Conservation (phyloP, 2,797 vertebrate species). For the Diplodus sargus region DNA sequence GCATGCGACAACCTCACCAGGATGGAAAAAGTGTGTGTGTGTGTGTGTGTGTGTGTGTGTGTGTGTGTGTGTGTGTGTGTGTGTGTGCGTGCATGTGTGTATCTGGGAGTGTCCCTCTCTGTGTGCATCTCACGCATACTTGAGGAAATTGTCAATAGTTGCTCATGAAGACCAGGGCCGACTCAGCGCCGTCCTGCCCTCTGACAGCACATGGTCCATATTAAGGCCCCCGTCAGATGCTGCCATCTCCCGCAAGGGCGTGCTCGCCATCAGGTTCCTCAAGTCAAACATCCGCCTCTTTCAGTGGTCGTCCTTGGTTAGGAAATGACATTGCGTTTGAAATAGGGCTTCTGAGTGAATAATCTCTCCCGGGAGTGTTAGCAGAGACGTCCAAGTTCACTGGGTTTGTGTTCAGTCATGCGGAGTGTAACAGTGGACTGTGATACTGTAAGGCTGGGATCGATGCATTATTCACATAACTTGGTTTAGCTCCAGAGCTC, state of each 20-base stretch:
- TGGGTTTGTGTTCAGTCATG: slow-evolving; percentile 79
- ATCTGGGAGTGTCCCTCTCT: slow-evolving; percentile 52
- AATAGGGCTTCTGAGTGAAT: slow-evolving; percentile 62
- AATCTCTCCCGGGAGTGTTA: slow-evolving; percentile 66
- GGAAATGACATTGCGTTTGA: slow-evolving; percentile 75
- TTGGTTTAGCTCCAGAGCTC: slow-evolving; percentile 61
- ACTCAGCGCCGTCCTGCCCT: slow-evolving; percentile 31
- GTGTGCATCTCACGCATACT: slow-evolving; percentile 75
- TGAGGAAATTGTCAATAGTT: slow-evolving; percentile 83
- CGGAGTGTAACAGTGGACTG: slow-evolving; percentile 65
- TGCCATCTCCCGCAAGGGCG: slow-evolving; percentile 40
- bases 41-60: slow-evolving; percentile 10
- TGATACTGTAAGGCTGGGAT: slow-evolving; percentile 70
- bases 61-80: slow-evolving; percentile 10
- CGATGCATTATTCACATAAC: slow-evolving; percentile 80
- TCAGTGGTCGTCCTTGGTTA: slow-evolving; percentile 52
- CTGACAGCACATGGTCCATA: slow-evolving; percentile 70
- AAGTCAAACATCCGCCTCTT: slow-evolving; percentile 51
- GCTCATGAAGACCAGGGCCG: slow-evolving; percentile 53
- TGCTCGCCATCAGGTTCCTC: slow-evolving; percentile 37
- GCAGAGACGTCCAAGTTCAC: slow-evolving; percentile 67
- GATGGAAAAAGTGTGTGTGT: slow-evolving; percentile 47
- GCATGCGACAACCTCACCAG: slow-evolving; percentile 49
- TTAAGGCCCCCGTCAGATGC: slow-evolving; percentile 60
- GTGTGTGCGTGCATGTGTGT: neutral